Conservation (phyloP, 2,113 vertebrate genomes). For the Megatriorchis doriae region DNA sequence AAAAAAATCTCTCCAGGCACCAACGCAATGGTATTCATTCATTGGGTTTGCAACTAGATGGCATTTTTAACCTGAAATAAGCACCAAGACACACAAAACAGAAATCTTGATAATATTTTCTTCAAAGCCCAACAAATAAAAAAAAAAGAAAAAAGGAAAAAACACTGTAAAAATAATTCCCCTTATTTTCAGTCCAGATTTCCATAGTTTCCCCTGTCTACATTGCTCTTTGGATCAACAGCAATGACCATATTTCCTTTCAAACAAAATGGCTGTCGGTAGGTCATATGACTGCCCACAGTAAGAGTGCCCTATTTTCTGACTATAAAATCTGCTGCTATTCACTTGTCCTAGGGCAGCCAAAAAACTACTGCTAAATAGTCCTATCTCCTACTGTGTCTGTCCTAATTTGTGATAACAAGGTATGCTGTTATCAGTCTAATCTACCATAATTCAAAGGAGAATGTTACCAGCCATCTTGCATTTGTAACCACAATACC, state of each 20-base stretch:
- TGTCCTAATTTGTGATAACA: conserved; percentile 32
- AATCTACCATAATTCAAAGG: neutral
- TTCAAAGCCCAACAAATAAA: neutral
- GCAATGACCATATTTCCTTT: neutral
- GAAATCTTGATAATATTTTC: neutral
- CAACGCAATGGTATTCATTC: neutral
- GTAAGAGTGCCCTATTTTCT: conserved; percentile 6
- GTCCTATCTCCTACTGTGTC: neutral
- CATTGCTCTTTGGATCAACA: neutral
- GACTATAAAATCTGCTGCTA: conserved; percentile 2
- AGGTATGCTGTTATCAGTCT: neutral
- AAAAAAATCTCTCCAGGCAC: neutral
- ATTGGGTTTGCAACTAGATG: neutral
- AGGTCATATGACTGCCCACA: neutral
- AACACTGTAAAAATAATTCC: neutral
- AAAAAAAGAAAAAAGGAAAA: neutral
- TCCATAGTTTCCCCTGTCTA: neutral
- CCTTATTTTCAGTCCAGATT: neutral
- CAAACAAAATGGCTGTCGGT: neutral
- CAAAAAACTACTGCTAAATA: neutral
- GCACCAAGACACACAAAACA: neutral
- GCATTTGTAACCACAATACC: neutral
- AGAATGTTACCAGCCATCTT: neutral
- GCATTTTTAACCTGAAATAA: neutral
- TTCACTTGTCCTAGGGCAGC: neutral